Percentiles rank a stretch among this genome's conserved stretches.
Evolutionary conservation across 30 jellyfish, hydroid and myxozoan species (phyloP).

Genomic region (Rhopilema esculentum): DNA sequence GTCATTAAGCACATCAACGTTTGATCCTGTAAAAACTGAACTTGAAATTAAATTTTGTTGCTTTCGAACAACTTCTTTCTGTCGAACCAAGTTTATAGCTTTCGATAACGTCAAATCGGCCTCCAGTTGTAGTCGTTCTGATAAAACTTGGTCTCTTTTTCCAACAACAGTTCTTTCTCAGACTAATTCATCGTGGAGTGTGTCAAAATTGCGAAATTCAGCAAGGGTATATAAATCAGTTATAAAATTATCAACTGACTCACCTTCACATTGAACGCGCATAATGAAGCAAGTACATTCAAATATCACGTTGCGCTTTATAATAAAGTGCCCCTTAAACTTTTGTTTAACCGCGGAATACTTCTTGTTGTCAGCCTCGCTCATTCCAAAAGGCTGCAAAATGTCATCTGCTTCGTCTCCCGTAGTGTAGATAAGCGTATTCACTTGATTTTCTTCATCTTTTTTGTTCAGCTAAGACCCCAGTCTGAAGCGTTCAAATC

Average conservation of each 20-base stretch:
- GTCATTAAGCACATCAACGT: neutral
- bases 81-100: neutral
- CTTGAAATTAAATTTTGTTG: slow-evolving; percentile 32
- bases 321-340: too few species aligned
- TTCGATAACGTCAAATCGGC: slow-evolving; percentile 9
- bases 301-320: neutral
- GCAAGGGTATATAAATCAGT: too few species aligned
- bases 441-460: neutral
- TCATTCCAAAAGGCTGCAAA: neutral
- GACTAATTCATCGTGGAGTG: slow-evolving; percentile 14
- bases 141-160: slow-evolving; percentile 1
- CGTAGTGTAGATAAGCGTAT: slow-evolving; percentile 6
- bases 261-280: neutral
- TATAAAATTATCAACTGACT: slow-evolving; percentile 18
- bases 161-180: slow-evolving; percentile 33
- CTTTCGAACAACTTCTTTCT: neutral
- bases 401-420: too few species aligned
- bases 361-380: slow-evolving; percentile 10
- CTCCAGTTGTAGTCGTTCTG: too few species aligned
- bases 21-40: slow-evolving; percentile 57
- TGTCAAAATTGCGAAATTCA: slow-evolving; percentile 10
- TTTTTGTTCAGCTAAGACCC: slow-evolving; percentile 16
- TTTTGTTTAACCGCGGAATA: neutral
- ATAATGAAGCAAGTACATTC: neutral
- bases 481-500: too few species aligned